A percentile compares a stretch with the other conserved stretches of the same genome.
Conservation (phyloP, 2,888 invertebrate species). For the Laothoe populi region DNA sequence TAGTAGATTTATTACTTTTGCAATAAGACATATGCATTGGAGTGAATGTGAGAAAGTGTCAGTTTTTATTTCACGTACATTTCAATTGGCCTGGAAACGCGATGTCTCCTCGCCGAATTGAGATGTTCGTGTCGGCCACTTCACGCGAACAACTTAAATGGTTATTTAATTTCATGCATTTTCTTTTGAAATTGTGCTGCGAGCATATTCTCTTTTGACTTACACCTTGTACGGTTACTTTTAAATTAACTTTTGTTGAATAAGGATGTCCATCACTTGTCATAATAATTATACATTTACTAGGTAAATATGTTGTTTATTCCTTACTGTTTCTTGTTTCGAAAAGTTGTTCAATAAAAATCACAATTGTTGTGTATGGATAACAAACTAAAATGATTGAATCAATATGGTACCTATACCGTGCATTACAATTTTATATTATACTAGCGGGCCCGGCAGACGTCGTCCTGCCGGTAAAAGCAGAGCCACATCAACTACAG, state of each 20-base stretch:
- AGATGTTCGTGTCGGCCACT: slow-evolving; percentile 54
- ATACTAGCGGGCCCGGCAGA: no score
- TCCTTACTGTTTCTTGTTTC: neutral
- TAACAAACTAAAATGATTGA: no score
- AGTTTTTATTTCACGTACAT: slow-evolving; percentile 47
- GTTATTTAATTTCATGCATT: slow-evolving; percentile 60
- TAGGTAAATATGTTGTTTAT: neutral
- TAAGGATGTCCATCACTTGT: neutral
- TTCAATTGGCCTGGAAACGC: slow-evolving; percentile 58
- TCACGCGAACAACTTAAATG: slow-evolving; percentile 55
- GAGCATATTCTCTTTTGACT: slow-evolving; percentile 47
- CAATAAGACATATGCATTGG: slow-evolving; percentile 35
- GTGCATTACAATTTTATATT: no score
- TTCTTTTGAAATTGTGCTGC: slow-evolving; percentile 55
- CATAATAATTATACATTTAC: slow-evolving; percentile 2
- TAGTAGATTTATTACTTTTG: neutral
- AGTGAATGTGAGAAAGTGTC: slow-evolving; percentile 52
- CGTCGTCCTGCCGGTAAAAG: no score
- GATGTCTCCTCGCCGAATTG: slow-evolving; percentile 63
- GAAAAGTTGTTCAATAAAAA: neutral
- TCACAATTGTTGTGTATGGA: neutral
- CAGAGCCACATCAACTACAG: no score
- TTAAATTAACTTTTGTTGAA: slow-evolving; percentile 30
- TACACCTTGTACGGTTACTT: slow-evolving; percentile 41
- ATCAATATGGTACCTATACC: no score